phyloP scores from a whole-genome alignment of 35 echinoderm and acorn worm species.

The Ptychodera flava region DNA sequence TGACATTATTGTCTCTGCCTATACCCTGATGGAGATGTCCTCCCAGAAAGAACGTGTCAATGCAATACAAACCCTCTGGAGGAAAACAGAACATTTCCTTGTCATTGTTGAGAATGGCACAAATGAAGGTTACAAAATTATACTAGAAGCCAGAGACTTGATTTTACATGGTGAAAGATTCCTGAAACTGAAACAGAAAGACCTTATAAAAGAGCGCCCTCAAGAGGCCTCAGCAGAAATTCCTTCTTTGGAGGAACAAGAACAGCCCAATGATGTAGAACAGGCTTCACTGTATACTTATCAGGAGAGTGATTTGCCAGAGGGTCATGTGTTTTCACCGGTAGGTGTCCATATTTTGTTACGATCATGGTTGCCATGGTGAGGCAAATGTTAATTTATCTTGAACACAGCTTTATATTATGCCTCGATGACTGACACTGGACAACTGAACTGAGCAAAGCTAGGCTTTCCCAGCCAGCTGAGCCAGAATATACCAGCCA shows the following conservation, averaged over 20 bases:
- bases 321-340: slow-evolving; percentile 81
- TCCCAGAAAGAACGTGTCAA: slow-evolving; percentile 60
- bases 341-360: too few relatives aligned
- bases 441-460: too few relatives aligned
- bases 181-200: not conserved
- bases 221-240: too few relatives aligned
- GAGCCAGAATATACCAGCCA: too few relatives aligned
- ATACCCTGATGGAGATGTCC: slow-evolving; percentile 65
- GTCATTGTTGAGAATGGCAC: slow-evolving; percentile 78
- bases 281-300: not conserved
- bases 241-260: too few relatives aligned
- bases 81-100: slow-evolving; percentile 67
- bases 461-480: too few relatives aligned
- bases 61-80: slow-evolving; percentile 52
- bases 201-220: too few relatives aligned
- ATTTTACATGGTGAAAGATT: slow-evolving; percentile 18
- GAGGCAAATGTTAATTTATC: too few relatives aligned
- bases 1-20: slow-evolving; percentile 65
- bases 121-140: slow-evolving; percentile 57
- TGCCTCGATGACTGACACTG: too few relatives aligned
- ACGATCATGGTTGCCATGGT: too few relatives aligned
- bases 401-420: too few relatives aligned
- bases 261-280: not conserved
- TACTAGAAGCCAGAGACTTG: slow-evolving; percentile 77
- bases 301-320: not conserved